Evolutionary conservation across 2,113 vertebrate species (phyloP), one percentile per base, ranked within the genome.

Genomic region (Nannospalax galili): DNA sequence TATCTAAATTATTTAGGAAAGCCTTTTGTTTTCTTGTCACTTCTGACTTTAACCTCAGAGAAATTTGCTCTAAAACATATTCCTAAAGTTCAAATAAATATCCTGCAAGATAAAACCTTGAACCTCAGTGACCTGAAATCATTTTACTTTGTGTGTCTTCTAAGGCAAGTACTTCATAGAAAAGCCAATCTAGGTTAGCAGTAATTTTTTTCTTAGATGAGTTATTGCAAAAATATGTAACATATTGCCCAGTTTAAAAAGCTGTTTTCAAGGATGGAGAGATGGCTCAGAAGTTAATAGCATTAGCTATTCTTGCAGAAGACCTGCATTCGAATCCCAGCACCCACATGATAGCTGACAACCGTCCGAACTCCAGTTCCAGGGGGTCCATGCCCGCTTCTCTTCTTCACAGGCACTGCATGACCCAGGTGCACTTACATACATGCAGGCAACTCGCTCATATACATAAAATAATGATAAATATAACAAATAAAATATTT

Each of bases 21-120:
- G 3, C 5, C 30, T 28, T 88, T 87, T 37, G 7, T 37, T 56
- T 97, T 80, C 12, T 52, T 80, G 22, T 95, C 56, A 30, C 42
- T 74, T 88, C 19, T 79, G 8, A 8, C 70, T 85, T 84, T 87
- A 73, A 69, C 40, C 40, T 81, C 70, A 85, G n/a, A 72, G 22
- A 7, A 86, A 62, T 86, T 91, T 37, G 35, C 84, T 52, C 30
- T 67, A 87, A 90, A 81, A 16, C 9, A 26, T 85, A 81, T 90
- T 92, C 58, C 70, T 84, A 40, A 3, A 79, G 37, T 87, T 80
- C 42, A 67, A 32, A 75, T 87, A 82, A 95, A 75, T 24, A 80
- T 45, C 60, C 60, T 75, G 2, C 74, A 17, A 93, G 28, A 72
- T 32, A 81, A 95, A 96, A 77, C 15, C 60, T 73, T 94, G 75